phyloP scores from a whole-genome alignment of 2,888 invertebrate species.

The Drosophila paranaensis region DNA sequence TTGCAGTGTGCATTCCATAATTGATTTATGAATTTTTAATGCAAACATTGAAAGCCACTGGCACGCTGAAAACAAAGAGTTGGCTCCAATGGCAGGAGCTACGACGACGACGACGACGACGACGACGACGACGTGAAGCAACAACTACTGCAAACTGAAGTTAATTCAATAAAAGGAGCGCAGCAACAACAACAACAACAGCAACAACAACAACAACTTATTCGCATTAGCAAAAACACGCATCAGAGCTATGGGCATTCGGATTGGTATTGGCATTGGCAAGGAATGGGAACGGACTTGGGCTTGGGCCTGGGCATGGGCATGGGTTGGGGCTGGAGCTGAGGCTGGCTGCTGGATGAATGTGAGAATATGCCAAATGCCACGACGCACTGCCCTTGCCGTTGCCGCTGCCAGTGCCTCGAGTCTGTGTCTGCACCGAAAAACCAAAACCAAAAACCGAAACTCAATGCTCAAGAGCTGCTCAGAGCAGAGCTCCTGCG shows the following conservation, averaged over 20 bases:
- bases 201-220: slow-evolving; percentile 59
- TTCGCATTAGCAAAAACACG: slow-evolving; percentile 78
- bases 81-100: slow-evolving; percentile 40
- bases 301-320: slow-evolving; percentile 19
- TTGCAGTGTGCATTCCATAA: slow-evolving; percentile 84
- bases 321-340: slow-evolving; percentile 16
- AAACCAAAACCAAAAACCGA: slow-evolving; percentile 55
- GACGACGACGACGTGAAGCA: slow-evolving; percentile 28
- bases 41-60: slow-evolving; percentile 76
- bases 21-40: slow-evolving; percentile 84
- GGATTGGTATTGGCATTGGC: slow-evolving; percentile 53
- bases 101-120: slow-evolving; percentile 9
- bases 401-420: slow-evolving; percentile 12
- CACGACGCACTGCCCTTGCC: slow-evolving; percentile 45
- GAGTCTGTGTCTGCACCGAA: slow-evolving; percentile 38
- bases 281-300: slow-evolving; percentile 23
- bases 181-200: slow-evolving; percentile 26
- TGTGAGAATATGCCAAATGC: slow-evolving; percentile 70
- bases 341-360: slow-evolving; percentile 36
- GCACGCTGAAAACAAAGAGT: slow-evolving; percentile 59
- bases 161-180: slow-evolving; percentile 74
- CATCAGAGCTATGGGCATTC: slow-evolving; percentile 49
- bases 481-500: slow-evolving; percentile 26
- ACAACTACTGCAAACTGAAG: slow-evolving; percentile 54
- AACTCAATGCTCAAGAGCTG: slow-evolving; percentile 46